A percentile compares a stretch with the other conserved stretches of the same genome.
phyloP scores from a whole-genome alignment of 2,888 invertebrate species.

The Lysandra bellargus region DNA sequence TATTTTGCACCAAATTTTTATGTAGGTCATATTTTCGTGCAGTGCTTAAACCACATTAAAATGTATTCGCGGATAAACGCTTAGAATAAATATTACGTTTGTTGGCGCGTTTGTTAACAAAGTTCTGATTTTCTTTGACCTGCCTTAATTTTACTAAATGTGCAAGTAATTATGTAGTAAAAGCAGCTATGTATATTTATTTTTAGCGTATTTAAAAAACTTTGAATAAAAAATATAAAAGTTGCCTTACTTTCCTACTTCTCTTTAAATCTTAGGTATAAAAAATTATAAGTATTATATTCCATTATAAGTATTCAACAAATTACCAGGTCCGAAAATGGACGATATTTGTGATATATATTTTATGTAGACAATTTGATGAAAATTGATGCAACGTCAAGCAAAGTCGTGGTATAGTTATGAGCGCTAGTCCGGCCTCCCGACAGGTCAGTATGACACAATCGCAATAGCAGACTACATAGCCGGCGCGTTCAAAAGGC shows the following conservation, averaged over 20 bases:
- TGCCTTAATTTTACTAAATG: not conserved
- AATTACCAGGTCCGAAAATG: not conserved
- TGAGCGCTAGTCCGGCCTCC: not conserved
- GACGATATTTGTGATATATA: not conserved
- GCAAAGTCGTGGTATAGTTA: not conserved
- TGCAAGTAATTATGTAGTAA: not conserved
- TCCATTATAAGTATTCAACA: not conserved
- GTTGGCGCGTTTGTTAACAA: not conserved
- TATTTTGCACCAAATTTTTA: conserved; percentile 5
- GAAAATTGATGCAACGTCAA: not conserved
- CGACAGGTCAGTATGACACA: not conserved
- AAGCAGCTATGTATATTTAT: not conserved
- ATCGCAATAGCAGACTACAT: not conserved
- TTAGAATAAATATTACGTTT: conserved; percentile 3
- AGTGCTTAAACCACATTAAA: conserved; percentile 7
- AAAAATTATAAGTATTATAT: not conserved
- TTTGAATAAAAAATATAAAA: not conserved
- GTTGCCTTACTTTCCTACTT: not conserved
- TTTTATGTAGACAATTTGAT: not conserved
- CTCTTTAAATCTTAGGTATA: not conserved
- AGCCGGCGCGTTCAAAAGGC: not conserved
- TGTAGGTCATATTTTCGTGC: conserved; percentile 11
- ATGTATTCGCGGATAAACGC: conserved; percentile 7
- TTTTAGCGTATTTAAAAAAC: not conserved
- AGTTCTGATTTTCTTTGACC: not conserved